phyloP scores from a whole-genome alignment of 1,140 invertebrate species.

The Trigoniulus corallinus region DNA sequence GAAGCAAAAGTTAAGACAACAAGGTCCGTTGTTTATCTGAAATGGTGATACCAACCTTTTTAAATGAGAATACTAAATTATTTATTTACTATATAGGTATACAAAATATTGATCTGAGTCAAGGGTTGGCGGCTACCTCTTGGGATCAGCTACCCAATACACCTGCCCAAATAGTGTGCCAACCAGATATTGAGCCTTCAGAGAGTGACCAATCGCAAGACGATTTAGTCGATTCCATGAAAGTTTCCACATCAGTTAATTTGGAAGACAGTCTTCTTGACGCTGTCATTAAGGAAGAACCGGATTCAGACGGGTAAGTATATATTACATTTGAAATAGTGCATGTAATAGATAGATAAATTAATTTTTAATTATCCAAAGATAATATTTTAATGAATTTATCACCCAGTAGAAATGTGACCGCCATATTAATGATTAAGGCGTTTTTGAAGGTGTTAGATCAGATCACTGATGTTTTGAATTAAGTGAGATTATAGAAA shows the following conservation, averaged over 20 bases:
- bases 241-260: neutral
- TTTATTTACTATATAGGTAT: neutral
- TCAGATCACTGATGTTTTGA: neutral
- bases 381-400: neutral
- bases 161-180: neutral
- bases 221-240: neutral
- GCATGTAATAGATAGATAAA: neutral
- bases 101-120: neutral
- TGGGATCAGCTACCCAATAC: neutral
- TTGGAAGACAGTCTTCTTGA: neutral
- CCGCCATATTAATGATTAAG: neutral
- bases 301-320: neutral
- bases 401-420: neutral
- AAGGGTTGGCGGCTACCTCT: neutral
- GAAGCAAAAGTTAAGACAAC: constrained; percentile 20
- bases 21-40: constrained; percentile 1
- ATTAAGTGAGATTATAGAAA: neutral
- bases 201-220: constrained; percentile 6
- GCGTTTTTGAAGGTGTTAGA: neutral
- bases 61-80: neutral
- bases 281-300: neutral
- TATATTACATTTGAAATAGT: too few species aligned
- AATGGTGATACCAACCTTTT: too few species aligned
- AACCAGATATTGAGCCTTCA: constrained; percentile 3
- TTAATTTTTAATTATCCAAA: neutral